A percentile compares a stretch with the other conserved stretches of the same genome.
phyloP scores from a whole-genome alignment of 1,140 invertebrate genomes.

The Stegodyphus dumicola region DNA sequence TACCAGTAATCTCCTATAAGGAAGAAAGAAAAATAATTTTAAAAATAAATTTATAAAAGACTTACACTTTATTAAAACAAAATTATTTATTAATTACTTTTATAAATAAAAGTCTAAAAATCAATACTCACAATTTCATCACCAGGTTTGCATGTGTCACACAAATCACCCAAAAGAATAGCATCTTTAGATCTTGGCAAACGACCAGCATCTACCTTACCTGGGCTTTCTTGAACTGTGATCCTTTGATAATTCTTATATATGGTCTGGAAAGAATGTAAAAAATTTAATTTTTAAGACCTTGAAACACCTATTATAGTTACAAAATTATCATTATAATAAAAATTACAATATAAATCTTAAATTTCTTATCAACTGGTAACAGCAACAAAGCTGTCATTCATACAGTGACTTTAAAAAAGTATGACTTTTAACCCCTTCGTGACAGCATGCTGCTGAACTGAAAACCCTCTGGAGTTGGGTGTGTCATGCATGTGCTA shows the following conservation, averaged over 20 bases:
- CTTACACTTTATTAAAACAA: neutral
- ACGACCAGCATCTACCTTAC: slow-evolving; percentile 90
- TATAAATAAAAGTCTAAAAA: neutral
- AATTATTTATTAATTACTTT: no score
- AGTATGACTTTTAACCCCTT: no score
- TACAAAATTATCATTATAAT: neutral
- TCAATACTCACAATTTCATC: slow-evolving; percentile 85
- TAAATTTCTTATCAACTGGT: neutral
- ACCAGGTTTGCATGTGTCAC: slow-evolving; percentile 96
- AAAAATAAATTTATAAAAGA: neutral
- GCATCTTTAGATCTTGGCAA: slow-evolving; percentile 98
- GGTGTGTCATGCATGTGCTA: no score
- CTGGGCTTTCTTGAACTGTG: slow-evolving; percentile 95
- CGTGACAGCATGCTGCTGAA: no score
- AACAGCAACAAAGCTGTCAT: neutral
- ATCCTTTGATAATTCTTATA: slow-evolving; percentile 99
- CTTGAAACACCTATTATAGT: neutral
- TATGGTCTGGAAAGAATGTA: slow-evolving; percentile 79
- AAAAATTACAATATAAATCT: slow-evolving; percentile 23
- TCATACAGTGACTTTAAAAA: neutral
- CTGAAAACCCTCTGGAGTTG: no score
- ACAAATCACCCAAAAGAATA: slow-evolving; percentile 93
- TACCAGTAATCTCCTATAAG: slow-evolving; percentile 77
- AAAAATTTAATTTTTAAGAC: slow-evolving; percentile 32
- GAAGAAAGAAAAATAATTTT: neutral